Evolutionary conservation across 2,113 vertebrate species (phyloP).

Genomic region (Caranx melampygus): DNA sequence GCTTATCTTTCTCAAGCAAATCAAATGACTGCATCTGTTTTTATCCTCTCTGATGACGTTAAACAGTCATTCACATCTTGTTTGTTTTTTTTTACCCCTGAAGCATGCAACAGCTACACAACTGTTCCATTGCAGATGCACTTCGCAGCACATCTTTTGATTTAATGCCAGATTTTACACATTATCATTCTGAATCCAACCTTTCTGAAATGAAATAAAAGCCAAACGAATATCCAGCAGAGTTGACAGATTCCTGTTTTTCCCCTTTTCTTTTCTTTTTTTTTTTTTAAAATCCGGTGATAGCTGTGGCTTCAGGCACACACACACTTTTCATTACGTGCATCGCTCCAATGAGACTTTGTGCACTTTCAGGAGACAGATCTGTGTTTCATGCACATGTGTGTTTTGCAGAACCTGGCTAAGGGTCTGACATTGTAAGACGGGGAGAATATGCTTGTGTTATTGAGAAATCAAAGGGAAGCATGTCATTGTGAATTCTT

Average conservation of each 20-base stretch:
- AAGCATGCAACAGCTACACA: constrained; percentile 30
- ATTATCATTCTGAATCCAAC: constrained; percentile 43
- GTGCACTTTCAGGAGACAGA: constrained; percentile 54
- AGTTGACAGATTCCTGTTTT: constrained; percentile 35
- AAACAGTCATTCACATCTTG: constrained; percentile 5
- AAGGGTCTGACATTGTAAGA: constrained; percentile 63
- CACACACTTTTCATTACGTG: constrained; percentile 53
- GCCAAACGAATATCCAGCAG: constrained; percentile 39
- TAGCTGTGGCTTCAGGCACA: constrained; percentile 61
- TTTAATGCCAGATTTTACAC: constrained; percentile 45
- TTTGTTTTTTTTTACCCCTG: constrained; percentile 35
- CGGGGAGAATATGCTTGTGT: constrained; percentile 51
- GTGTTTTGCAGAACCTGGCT: constrained; percentile 47
- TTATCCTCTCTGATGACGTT: constrained; percentile 21
- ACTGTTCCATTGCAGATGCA: constrained; percentile 44
- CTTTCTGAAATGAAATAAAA: constrained; percentile 63
- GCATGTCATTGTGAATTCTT: constrained; percentile 56
- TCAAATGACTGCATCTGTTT: constrained; percentile 12
- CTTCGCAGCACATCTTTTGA: constrained; percentile 45
- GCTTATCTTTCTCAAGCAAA: constrained; percentile 1
- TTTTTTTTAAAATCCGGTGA: constrained; percentile 38
- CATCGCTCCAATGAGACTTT: constrained; percentile 62
- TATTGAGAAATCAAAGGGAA: constrained; percentile 77
- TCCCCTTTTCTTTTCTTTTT: constrained; percentile 28
- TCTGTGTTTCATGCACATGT: constrained; percentile 23